phyloP scores from a whole-genome alignment of 2,113 vertebrate species.

The Xiphophorus couchianus region DNA sequence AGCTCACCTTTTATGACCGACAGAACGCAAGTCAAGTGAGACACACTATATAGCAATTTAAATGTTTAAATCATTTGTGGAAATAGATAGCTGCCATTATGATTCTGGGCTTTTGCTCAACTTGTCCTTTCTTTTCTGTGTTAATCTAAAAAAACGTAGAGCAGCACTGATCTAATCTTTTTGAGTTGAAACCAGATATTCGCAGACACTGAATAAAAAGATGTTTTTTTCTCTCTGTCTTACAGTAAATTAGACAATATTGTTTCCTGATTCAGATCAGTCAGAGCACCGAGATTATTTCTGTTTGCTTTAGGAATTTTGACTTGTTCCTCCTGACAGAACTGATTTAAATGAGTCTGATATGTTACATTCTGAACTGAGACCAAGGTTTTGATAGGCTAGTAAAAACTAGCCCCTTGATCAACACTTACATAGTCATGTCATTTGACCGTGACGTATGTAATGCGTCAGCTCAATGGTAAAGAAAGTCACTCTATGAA shows the following conservation, averaged over 20 bases:
- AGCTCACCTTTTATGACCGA: constrained; percentile 60
- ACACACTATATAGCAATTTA: constrained; percentile 24
- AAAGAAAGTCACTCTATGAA: too few species aligned
- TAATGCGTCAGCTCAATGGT: too few species aligned
- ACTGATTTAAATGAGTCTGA: neutral
- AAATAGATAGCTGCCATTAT: constrained; percentile 17
- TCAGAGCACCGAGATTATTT: too few species aligned
- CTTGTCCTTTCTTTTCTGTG: constrained; percentile 13
- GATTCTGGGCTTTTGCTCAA: constrained; percentile 12
- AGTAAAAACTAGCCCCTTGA: too few species aligned
- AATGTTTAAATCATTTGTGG: constrained; percentile 20
- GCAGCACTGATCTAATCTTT: constrained; percentile 20
- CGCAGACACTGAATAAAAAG: too few species aligned
- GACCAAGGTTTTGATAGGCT: neutral
- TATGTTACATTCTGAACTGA: neutral
- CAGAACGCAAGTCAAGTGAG: constrained; percentile 23
- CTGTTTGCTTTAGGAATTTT: neutral
- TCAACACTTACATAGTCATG: too few species aligned
- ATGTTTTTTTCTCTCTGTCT: too few species aligned
- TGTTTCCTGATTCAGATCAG: too few species aligned
- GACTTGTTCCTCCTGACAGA: neutral
- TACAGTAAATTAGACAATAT: too few species aligned
- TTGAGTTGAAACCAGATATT: neutral
- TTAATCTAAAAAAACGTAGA: constrained; percentile 36
- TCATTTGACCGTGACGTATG: too few species aligned